Base-by-base conservation (phyloP, 2,113 vertebrate species). In the Chrysemys picta region DNA sequence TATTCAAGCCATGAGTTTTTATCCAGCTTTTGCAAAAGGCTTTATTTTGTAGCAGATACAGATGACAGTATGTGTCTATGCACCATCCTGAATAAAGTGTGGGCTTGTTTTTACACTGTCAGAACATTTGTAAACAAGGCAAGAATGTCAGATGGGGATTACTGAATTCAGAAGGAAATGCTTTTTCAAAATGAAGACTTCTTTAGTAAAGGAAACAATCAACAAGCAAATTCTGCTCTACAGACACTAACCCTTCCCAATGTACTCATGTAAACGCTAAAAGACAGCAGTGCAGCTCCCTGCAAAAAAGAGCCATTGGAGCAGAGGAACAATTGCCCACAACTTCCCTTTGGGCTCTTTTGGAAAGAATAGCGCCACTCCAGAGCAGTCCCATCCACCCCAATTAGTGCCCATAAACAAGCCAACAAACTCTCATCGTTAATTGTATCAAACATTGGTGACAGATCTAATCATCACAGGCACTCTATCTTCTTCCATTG, bases 171-270 rank as follows among this genome's bases (percentile, higher is more conserved):
- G 95, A 89, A 95, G 17, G 10, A 93, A 86, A 86, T 84, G 11
- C 27, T 79, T 53, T 94, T 62, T 91, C 80, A 92, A n/a, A 92
- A 90, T 88, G 50, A 72, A 38, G 65, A 90, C 54, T 79, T 80
- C 12, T 49, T 65, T 38, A 42, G 21, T 89, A 35, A 78, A 84
- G 47, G 90, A 91, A 89, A 90, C 45, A 95, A 95, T 90, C 89
- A 0, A 0, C 56, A 62, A 93, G 29, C 86, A 85, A 93, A 87
- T 17, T 47, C n/a, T 57, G 12, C 47, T 84, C 84, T 91, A n/a
- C 79, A 85, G 50, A 86, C 87, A 59, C 89, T 91, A 91, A 80
- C 42, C 24, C 76, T 82, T 69, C 0, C 0, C 65, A 92, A 85
- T 10, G 83, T 42, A 72, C 42, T 91, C 82, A 57, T 17, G 7